These are phyloP conservation scores for Bolinopsis microptera DNA, from an alignment of 37 sponge, comb jelly and placozoan species.

Conservation along the genomic window DNA sequence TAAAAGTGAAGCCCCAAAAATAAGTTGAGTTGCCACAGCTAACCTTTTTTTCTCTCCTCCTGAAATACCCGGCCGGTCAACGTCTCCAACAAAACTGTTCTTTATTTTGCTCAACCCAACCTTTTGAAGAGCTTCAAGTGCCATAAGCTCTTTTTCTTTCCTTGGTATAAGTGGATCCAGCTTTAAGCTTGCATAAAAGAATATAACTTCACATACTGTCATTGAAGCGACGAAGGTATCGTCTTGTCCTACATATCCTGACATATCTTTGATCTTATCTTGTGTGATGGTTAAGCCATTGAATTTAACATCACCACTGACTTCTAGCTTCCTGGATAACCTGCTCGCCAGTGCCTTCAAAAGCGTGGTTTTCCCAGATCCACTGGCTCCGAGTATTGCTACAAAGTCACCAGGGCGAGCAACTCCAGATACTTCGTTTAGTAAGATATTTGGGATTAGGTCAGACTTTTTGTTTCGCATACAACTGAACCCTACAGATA, in stretches of 20 bases:
- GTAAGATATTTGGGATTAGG: neutral
- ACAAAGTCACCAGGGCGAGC: neutral
- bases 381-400: slow-evolving; percentile 30
- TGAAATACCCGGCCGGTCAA: neutral
- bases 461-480: neutral
- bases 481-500: neutral
- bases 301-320: neutral
- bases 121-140: neutral
- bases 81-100: neutral
- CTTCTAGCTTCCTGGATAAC: too few species aligned
- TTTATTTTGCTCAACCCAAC: neutral
- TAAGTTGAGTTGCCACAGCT: slow-evolving; percentile 6
- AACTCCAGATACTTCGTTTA: neutral
- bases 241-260: slow-evolving; percentile 15
- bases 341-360: neutral
- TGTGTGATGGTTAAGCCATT: neutral
- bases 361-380: slow-evolving; percentile 18
- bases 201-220: neutral
- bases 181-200: slow-evolving; percentile 20
- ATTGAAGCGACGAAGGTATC: neutral
- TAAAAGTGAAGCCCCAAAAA: neutral
- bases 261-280: neutral
- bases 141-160: neutral
- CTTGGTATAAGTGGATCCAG: neutral
- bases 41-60: slow-evolving; percentile 39